A percentile compares a stretch with the other conserved stretches of the same genome.
phyloP scores from a whole-genome alignment of 2,113 vertebrate species.

The Nesospiza acunhae region DNA sequence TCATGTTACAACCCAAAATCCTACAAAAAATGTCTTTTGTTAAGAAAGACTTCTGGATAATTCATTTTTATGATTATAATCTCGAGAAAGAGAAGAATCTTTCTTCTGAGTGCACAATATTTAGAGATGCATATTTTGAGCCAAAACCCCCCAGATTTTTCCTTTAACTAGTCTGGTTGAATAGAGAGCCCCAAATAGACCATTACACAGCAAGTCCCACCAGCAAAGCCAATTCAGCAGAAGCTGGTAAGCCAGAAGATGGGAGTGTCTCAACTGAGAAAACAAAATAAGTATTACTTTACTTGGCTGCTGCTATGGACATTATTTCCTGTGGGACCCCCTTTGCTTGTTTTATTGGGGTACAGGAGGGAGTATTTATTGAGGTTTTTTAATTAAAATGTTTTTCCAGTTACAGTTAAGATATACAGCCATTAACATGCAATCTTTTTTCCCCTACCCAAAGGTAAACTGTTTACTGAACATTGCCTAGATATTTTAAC shows the following conservation, averaged over 20 bases:
- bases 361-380: not conserved
- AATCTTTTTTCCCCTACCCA: not conserved
- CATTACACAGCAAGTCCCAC: not conserved
- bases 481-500: slow-evolving; percentile 29
- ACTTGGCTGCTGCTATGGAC: not conserved
- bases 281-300: not conserved
- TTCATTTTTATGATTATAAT: not conserved
- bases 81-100: not conserved
- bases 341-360: not conserved
- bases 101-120: not conserved
- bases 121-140: not conserved
- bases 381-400: not conserved
- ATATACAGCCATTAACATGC: slow-evolving; percentile 43
- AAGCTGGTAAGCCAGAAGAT: not conserved
- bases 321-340: not conserved
- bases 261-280: not conserved
- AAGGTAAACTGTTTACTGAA: slow-evolving; percentile 7
- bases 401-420: slow-evolving; percentile 21
- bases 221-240: not conserved
- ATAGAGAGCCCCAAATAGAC: not conserved
- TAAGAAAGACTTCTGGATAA: not conserved
- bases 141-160: not conserved
- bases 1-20: not conserved
- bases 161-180: not conserved
- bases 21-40: not conserved